These are phyloP conservation scores for Hepsetus odoe DNA, from an alignment of 2,113 vertebrate genomes.

Conservation along the genomic window DNA sequence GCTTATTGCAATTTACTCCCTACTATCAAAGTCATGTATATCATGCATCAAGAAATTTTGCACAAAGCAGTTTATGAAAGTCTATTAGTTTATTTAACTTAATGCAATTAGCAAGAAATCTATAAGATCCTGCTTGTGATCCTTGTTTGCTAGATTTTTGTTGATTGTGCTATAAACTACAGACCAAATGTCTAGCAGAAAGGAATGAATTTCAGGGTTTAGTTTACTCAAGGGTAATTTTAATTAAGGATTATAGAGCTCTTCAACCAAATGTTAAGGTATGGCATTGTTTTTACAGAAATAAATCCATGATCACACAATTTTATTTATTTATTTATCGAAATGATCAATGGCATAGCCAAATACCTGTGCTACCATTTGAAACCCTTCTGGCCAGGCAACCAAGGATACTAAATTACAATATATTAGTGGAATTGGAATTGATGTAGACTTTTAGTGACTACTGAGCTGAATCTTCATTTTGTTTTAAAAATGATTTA, in stretches of 20 bases:
- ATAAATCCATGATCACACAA: not conserved
- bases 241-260: no score
- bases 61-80: conserved; percentile 21
- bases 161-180: not conserved
- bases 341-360: not conserved
- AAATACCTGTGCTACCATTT: not conserved
- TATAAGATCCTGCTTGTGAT: not conserved
- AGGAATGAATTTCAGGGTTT: no score
- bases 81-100: conserved; percentile 2
- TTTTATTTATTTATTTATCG: not conserved
- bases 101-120: not conserved
- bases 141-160: not conserved
- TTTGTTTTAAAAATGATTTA: no score
- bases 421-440: not conserved
- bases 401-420: not conserved
- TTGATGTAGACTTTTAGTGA: no score
- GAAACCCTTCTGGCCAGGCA: not conserved
- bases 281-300: not conserved
- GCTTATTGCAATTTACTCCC: conserved; percentile 37
- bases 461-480: no score
- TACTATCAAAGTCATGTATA: conserved; percentile 7
- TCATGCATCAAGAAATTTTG: conserved; percentile 2
- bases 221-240: no score
- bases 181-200: not conserved
- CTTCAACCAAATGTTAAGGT: not conserved